Percentiles rank a stretch among this genome's conserved stretches.
Conservation (phyloP, 2,113 vertebrate species). For the western clawed frog (Xenopus tropicalis) region DNA sequence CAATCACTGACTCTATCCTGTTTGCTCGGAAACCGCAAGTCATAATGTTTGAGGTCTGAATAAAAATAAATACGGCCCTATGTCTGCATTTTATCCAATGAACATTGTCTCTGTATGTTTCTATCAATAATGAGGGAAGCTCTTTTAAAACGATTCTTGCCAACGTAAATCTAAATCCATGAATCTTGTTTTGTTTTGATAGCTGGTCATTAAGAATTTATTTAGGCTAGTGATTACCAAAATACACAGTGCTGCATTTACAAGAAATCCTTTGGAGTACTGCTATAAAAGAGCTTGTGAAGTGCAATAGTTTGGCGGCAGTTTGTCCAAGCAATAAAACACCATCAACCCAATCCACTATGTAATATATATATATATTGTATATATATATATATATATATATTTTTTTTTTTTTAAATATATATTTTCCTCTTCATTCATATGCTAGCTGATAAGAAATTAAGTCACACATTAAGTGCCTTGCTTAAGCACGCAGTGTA, state of each 20-base stretch:
- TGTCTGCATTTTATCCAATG: not conserved
- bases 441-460: not conserved
- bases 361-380: not conserved
- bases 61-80: not conserved
- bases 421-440: constrained; percentile 1
- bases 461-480: not conserved
- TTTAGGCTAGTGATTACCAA: constrained; percentile 39
- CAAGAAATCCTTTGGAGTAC: constrained; percentile 33
- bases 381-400: not conserved
- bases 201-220: constrained; percentile 43
- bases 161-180: constrained; percentile 20
- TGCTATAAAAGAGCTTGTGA: constrained; percentile 27
- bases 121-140: constrained; percentile 12
- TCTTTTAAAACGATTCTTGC: constrained; percentile 2
- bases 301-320: constrained; percentile 40
- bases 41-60: not conserved
- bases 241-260: constrained; percentile 30
- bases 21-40: not conserved
- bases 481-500: not conserved
- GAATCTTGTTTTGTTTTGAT: constrained; percentile 37
- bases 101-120: not conserved
- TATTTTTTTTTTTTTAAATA: no score
- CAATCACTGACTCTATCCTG: not conserved
- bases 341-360: not conserved
- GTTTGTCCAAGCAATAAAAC: constrained; percentile 32